Conservation (phyloP, 2,113 vertebrate species). For the Coregonus clupeaformis region DNA sequence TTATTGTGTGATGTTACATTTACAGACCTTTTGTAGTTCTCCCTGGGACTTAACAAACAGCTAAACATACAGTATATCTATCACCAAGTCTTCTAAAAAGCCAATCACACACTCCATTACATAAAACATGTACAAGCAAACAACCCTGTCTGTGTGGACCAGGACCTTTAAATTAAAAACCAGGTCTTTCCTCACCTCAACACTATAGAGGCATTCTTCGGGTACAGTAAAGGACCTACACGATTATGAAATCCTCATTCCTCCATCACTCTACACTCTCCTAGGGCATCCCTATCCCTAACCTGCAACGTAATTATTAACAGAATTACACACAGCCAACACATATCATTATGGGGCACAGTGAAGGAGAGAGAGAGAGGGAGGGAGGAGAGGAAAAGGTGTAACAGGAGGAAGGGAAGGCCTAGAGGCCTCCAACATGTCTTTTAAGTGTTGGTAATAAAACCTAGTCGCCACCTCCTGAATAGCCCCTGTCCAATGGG, state of each 20-base stretch:
- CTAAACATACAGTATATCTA: too few species aligned
- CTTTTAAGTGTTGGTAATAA: constrained; percentile 73
- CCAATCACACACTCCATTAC: too few species aligned
- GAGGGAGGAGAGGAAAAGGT: constrained; percentile 9
- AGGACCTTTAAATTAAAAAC: constrained; percentile 47
- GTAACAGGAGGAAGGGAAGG: constrained; percentile 39
- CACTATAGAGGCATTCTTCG: constrained; percentile 42
- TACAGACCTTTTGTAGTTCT: too few species aligned
- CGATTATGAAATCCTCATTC: constrained; percentile 57
- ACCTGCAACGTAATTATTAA: constrained; percentile 59
- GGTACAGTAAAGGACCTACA: constrained; percentile 30
- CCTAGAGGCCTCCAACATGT: constrained; percentile 52
- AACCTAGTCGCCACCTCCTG: constrained; percentile 66
- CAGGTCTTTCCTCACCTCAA: constrained; percentile 44
- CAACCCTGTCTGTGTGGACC: neutral
- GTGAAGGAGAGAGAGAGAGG: constrained; percentile 15
- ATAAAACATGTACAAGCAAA: too few species aligned
- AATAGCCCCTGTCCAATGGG: constrained; percentile 65
- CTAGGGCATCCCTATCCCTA: constrained; percentile 11
- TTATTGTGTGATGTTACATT: too few species aligned
- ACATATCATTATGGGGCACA: constrained; percentile 69
- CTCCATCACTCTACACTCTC: constrained; percentile 40
- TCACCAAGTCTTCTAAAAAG: too few species aligned
- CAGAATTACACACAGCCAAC: constrained; percentile 56
- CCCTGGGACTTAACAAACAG: too few species aligned